phyloP scores from a whole-genome alignment of 2,888 invertebrate genomes.

The Eilema caniola region DNA sequence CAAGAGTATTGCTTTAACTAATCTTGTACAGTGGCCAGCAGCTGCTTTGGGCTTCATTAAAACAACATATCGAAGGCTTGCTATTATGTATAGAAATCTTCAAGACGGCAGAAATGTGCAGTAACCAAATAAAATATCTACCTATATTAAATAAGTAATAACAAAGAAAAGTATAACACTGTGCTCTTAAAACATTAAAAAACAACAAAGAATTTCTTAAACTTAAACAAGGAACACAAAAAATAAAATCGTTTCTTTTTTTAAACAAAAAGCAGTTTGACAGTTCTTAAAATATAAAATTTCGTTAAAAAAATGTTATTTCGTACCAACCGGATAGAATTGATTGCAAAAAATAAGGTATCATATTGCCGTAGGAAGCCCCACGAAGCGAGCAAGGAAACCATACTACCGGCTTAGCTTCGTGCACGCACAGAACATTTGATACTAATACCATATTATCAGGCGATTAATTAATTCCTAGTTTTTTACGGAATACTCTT shows the following conservation, averaged over 20 bases:
- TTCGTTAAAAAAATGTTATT: slow-evolving; percentile 18
- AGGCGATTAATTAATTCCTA: not conserved
- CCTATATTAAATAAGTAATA: slow-evolving; percentile 17
- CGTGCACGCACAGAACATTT: slow-evolving; percentile 62
- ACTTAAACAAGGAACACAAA: slow-evolving; percentile 42
- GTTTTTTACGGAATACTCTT: not conserved
- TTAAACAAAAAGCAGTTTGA: slow-evolving; percentile 8
- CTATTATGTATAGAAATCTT: slow-evolving; percentile 47
- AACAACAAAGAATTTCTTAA: slow-evolving; percentile 8
- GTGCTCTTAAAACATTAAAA: not conserved
- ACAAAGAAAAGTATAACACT: not conserved
- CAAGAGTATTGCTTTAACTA: slow-evolving; percentile 95
- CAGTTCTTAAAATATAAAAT: slow-evolving; percentile 14
- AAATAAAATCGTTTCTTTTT: not conserved
- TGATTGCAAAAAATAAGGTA: slow-evolving; percentile 58
- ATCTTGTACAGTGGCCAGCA: slow-evolving; percentile 99
- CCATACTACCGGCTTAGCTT: slow-evolving; percentile 80
- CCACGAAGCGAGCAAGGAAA: slow-evolving; percentile 71
- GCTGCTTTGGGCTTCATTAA: slow-evolving; percentile 94
- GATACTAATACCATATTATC: slow-evolving; percentile 53
- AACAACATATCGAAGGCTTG: slow-evolving; percentile 46
- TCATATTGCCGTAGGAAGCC: slow-evolving; percentile 55
- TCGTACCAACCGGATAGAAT: slow-evolving; percentile 38
- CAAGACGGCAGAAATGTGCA: slow-evolving; percentile 26
- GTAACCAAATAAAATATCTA: slow-evolving; percentile 34